Evolutionary conservation across 2,797 vertebrate species (phyloP).

Genomic region (Rhinella marina): DNA sequence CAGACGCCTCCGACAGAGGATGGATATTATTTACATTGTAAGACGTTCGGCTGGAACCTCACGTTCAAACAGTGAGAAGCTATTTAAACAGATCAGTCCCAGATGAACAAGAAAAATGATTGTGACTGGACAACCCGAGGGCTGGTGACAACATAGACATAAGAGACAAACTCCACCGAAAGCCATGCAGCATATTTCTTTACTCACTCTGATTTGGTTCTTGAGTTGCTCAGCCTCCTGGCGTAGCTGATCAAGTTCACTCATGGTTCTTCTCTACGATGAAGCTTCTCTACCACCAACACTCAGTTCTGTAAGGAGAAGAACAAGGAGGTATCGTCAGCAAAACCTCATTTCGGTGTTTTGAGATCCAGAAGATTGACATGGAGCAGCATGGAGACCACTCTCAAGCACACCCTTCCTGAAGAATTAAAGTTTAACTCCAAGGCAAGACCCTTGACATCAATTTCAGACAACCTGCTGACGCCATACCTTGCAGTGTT

Average conservation of each 20-base stretch:
- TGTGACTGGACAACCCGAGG: not conserved
- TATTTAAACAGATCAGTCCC: not conserved
- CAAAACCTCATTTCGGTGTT: not conserved
- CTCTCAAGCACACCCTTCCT: not conserved
- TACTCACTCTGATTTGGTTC: constrained; percentile 95
- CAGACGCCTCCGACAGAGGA: not conserved
- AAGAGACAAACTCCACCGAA: not conserved
- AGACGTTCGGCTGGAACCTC: not conserved
- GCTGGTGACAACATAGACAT: not conserved
- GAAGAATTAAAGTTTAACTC: not conserved
- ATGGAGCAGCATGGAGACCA: not conserved
- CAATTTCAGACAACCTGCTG: too few relatives aligned
- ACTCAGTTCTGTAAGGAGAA: constrained; percentile 81
- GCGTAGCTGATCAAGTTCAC: constrained; percentile 98
- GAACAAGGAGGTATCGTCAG: not conserved
- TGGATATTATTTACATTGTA: not conserved
- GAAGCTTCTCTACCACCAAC: constrained; percentile 83
- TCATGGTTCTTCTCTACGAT: constrained; percentile 94
- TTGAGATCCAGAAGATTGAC: not conserved
- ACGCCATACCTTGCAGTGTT: not conserved
- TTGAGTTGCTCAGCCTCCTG: constrained; percentile 97
- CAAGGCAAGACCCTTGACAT: not conserved
- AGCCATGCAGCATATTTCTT: not conserved
- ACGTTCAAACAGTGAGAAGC: not conserved
- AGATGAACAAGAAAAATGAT: not conserved